Evolutionary conservation across 2,797 vertebrate species (phyloP), one percentile per base, ranked within the genome.

Genomic region (Schizopygopsis malacanthus): DNA sequence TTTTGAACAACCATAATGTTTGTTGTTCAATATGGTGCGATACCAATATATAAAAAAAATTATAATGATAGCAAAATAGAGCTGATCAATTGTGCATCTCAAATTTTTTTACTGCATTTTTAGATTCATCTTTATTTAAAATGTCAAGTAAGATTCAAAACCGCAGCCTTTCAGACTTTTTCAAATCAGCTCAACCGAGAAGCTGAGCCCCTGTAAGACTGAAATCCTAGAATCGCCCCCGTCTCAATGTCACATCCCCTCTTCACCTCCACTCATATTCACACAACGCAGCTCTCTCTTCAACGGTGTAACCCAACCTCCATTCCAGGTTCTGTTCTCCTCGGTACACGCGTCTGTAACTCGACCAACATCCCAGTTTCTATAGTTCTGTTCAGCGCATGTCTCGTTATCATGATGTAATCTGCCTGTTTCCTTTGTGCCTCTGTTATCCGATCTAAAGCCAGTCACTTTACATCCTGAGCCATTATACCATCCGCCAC

Each of bases 401-500:
- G 39, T 18, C 56, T 83, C 41, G 61, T 78, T 79, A 87, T 79
- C 75, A 39, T 22, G 6, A 59, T 69, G 82, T 69, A 54, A 83
- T 69, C 78, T 70, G 72, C 65, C 85, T 37, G 79, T 82, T 69
- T 86, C 54, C 80, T 70, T 79, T 72, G 41, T 47, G 73, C 59
- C 18, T n/a, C 85, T 70, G 81, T 61, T 39, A 83, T 61, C 73
- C 15, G 41, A 82, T 83, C 80, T 73, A 70, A 82, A 82, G 54
- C 84, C 77, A 86, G 85, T 79, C 63, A 83, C 75, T 82, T 86
- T 70, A 84, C 79, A 82, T 63, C 65, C 75, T 79, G 80, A 45
- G 59, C 75, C 73, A 65, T 82, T 73, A 65, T 78, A 72, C 67
- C 83, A 72, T 72, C 61, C 79, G 63, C 79, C 79, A 65, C 69